Base-by-base conservation (phyloP, 2,888 invertebrate genomes). In the Napeogenes inachia region DNA sequence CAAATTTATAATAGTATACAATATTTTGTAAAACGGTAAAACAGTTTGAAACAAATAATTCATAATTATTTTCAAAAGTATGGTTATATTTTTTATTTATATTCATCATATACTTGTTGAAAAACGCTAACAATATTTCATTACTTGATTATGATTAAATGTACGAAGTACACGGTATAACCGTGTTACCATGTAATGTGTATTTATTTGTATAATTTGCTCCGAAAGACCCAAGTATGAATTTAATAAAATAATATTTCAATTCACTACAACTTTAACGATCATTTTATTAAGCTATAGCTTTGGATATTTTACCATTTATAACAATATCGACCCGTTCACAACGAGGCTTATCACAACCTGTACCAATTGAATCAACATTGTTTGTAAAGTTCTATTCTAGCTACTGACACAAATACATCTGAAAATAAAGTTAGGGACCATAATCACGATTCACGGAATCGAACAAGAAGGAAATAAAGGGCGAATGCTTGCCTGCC, bases 301-400 rank as follows among this genome's bases (percentile, higher is more conserved):
- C 86, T 85, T 80, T 87, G 89, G 89, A 84, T 87, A 86, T 86
- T 83, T 88, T 82, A 88, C 84, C 86, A 88, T 88, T 87, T 87
- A 89, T 88, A 90, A 90, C 90, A 89, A 89, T 88, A 89, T 89
- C 87, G 87, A 87, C 89, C 84, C 90, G 90, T 89, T 90, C 84
- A 85, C 85, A 90, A 90, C 90, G 89, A 87, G 89, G 87, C 85
- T 80, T 89, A 88, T 90, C 90, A 90, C 90, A 90, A 90, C 90
- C 90, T 87, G 89, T 89, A 88, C 87, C 86, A 90, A 89, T 90
- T 90, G 89, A 89, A 89, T 87, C 85, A 89, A 89, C 89, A 88
- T 89, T 87, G 89, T 89, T 89, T 89, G 89, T 90, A 89, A 89
- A 90, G 86, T 87, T 85, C 87, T 90, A 89, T 87, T 84, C 90